Conservation (phyloP, 2,888 invertebrate species). For the Melolontha melolontha region DNA sequence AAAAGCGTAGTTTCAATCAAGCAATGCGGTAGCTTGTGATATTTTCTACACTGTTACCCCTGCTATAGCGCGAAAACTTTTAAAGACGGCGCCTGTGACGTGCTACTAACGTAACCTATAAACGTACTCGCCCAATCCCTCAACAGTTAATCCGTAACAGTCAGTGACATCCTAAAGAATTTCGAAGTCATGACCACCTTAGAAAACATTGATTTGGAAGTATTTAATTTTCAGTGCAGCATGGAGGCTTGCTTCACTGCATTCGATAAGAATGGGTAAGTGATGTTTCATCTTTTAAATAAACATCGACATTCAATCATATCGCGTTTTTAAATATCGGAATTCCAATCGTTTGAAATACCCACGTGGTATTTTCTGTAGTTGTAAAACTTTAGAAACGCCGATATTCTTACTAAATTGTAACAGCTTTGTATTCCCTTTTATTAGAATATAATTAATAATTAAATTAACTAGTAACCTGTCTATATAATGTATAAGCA, state of each 20-base stretch:
- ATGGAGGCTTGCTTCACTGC: slow-evolving; percentile 94
- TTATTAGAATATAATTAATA: too few species aligned
- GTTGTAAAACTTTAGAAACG: neutral
- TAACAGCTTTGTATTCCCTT: too few species aligned
- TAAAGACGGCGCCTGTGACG: slow-evolving; percentile 47
- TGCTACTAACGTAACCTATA: slow-evolving; percentile 42
- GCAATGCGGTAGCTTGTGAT: slow-evolving; percentile 44
- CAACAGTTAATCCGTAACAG: slow-evolving; percentile 48
- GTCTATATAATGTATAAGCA: too few species aligned
- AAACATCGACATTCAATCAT: too few species aligned
- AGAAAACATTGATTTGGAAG: slow-evolving; percentile 54
- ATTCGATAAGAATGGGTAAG: slow-evolving; percentile 90
- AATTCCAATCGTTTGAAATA: too few species aligned
- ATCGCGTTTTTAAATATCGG: too few species aligned
- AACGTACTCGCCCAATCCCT: slow-evolving; percentile 34
- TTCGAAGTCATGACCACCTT: slow-evolving; percentile 50
- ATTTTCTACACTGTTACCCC: slow-evolving; percentile 43
- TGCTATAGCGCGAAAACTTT: slow-evolving; percentile 47
- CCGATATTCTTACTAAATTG: neutral
- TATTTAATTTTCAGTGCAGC: slow-evolving; percentile 53
- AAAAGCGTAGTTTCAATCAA: slow-evolving; percentile 30
- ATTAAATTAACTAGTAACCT: too few species aligned
- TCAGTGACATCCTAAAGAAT: slow-evolving; percentile 51
- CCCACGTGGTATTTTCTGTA: too few species aligned
- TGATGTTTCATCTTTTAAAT: slow-evolving; percentile 49